Evolutionary conservation across 35 echinoderm and acorn worm genomes (phyloP), one percentile per base, ranked within the genome.

Genomic region (Ptychodera flava): DNA sequence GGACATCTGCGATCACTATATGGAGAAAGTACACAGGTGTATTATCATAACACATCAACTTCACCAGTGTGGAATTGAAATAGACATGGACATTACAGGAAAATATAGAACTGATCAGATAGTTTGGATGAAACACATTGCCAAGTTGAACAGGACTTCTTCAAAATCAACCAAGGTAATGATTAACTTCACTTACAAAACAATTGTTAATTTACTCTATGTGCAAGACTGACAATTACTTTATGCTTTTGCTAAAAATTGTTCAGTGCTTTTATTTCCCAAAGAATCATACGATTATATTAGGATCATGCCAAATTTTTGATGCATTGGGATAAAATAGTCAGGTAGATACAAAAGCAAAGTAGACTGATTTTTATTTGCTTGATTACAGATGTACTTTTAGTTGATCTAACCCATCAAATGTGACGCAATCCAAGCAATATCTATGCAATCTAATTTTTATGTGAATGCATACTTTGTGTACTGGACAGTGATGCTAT

Each of bases 101-200:
- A 12, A 36, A 16, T 34, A 35, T 36, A 1, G 30, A 83, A 1
- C 28, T 34, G 37, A 83, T n/a, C 33, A 83, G 30, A 35, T 83
- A 36, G 82, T 83, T 14, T 83, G 82, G 82, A 83, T n/a, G 35
- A 83, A 83, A 83, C 82, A 83, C 82, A 36, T 34, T 34, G 82
- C 82, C 31, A 37, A 36, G 30, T 83, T 83, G 35, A 83, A 83
- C 30, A 83, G 22, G 37, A 83, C 34, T 83, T 33, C 33, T 15
- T 28, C 82, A 15, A 83, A 12, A 27, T 34, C 82, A 0, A 37
- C 37, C 30, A 28, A 37, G 82, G 82, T 83, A 83, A n/a, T n/a
- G n/a, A n/a, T n/a, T n/a, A n/a, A n/a, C n/a, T n/a, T n/a, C n/a
- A n/a, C n/a, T n/a, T n/a, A n/a, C n/a, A n/a, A n/a, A n/a, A n/a